Base-by-base conservation (phyloP, 2,113 vertebrate genomes). In the Shinisaurus crocodilurus region DNA sequence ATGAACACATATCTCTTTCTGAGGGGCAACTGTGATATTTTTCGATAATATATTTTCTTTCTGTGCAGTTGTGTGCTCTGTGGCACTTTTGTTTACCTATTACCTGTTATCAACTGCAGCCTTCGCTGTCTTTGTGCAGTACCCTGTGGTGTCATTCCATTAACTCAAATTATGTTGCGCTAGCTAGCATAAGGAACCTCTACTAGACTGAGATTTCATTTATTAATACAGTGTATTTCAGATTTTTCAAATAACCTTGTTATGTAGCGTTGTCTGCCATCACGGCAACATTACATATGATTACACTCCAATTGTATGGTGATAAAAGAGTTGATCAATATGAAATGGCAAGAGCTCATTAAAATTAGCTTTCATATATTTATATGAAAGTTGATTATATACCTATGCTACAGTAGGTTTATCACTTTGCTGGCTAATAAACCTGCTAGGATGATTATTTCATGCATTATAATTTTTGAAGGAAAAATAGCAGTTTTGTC, bases 321-420 rank as follows among this genome's bases (percentile, higher is more conserved):
- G 10, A 89, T 91, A 85, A 90, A 93, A 88, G 79, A 77, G 45
- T 74, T 84, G 81, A 92, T 96, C 88, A 92, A 92, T 81, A 10
- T 93, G 88, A 90, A 92, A 85, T 83, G 90, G 86, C 91, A 92
- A 75, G 81, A 88, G 69, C 87, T 95, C 82, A 75, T 90, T 93
- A 92, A 92, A 93, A 92, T 93, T 93, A 87, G 84, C 75, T 60
- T 90, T 93, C 82, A 70, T 95, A 95, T 92, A 82, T 83, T 95
- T 96, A 94, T 92, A 94, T 95, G 93, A 94, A 94, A 95, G 89
- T 87, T 88, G 91, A 91, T 75, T 86, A 3, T 89, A 50, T n/a
- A n/a, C n/a, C n/a, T 90, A 87, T 94, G 85, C 80, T 92, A 90
- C 57, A 82, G 18, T 83, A 90, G 70, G 75, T n/a, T 79, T 80